Conservation (phyloP, 2,113 vertebrate genomes). For the Benitochromis conjunctus region DNA sequence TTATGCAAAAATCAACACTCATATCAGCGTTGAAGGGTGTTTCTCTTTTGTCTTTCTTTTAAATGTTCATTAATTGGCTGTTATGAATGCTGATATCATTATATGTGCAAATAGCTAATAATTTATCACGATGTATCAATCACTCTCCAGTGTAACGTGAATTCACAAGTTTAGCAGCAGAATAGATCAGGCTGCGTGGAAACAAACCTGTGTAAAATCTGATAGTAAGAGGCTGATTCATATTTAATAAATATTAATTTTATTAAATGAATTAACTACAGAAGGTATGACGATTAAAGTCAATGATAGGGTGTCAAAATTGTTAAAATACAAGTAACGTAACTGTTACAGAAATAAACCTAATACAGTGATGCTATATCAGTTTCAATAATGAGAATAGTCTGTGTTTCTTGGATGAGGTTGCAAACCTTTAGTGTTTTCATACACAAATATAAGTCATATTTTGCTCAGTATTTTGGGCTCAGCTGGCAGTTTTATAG, state of each 20-base stretch:
- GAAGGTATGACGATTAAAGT: not conserved
- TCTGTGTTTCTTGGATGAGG: not conserved
- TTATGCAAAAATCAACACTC: not conserved
- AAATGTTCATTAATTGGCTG: not conserved
- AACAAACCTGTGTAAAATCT: not conserved
- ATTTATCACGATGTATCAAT: not conserved
- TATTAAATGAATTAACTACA: not conserved
- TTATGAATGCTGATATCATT: not conserved
- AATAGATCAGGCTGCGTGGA: not conserved
- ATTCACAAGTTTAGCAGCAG: not conserved
- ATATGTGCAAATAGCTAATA: not conserved
- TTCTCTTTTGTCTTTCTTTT: not conserved
- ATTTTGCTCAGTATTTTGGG: not conserved
- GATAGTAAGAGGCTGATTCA: not conserved
- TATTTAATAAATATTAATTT: not conserved
- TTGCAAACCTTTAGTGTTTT: not conserved
- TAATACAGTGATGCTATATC: not conserved
- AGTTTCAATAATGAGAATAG: accelerated
- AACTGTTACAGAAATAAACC: not conserved
- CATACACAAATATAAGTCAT: not conserved
- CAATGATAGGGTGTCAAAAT: not conserved
- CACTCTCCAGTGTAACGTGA: not conserved
- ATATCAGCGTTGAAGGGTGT: not conserved
- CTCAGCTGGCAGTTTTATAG: not conserved
- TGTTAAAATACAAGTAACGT: not conserved